Conservation (phyloP, 1,140 invertebrate species). For the Olivierus martensii region DNA sequence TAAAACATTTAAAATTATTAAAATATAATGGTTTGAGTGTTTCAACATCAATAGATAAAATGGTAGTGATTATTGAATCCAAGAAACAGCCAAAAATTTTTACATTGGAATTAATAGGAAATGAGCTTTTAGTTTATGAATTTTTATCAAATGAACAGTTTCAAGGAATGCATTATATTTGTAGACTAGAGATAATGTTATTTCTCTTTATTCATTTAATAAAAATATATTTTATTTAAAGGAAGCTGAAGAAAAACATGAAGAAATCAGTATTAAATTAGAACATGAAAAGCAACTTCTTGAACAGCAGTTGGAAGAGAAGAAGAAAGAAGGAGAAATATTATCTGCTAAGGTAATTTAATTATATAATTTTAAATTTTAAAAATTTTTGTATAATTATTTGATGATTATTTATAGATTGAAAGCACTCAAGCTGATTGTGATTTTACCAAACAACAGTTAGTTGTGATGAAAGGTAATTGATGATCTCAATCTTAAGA, state of each 20-base stretch:
- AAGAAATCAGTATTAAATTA: slow-evolving; percentile 32
- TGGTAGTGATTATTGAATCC: no score
- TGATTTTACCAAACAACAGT: slow-evolving; percentile 34
- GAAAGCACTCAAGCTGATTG: slow-evolving; percentile 31
- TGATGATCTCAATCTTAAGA: no score
- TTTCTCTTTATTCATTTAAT: background rate
- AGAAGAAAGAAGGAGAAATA: slow-evolving; percentile 29
- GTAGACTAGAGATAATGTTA: no score
- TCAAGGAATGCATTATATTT: background rate
- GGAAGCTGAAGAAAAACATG: slow-evolving; percentile 36
- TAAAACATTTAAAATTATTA: no score
- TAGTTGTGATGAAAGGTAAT: slow-evolving; percentile 29
- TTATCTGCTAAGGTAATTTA: slow-evolving; percentile 26
- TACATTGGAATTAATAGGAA: no score
- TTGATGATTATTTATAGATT: slow-evolving; percentile 14
- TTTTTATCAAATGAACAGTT: no score
- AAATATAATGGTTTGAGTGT: no score
- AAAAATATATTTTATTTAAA: slow-evolving; percentile 16
- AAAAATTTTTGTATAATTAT: no score
- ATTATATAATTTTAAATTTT: no score
- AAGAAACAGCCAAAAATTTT: no score
- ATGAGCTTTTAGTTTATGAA: no score
- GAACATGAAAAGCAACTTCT: slow-evolving; percentile 36
- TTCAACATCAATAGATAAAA: no score
- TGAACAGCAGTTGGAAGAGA: slow-evolving; percentile 31